Evolutionary conservation across 2,113 vertebrate species (phyloP), one percentile per base, ranked within the genome.

Genomic region (Agapornis roseicollis): DNA sequence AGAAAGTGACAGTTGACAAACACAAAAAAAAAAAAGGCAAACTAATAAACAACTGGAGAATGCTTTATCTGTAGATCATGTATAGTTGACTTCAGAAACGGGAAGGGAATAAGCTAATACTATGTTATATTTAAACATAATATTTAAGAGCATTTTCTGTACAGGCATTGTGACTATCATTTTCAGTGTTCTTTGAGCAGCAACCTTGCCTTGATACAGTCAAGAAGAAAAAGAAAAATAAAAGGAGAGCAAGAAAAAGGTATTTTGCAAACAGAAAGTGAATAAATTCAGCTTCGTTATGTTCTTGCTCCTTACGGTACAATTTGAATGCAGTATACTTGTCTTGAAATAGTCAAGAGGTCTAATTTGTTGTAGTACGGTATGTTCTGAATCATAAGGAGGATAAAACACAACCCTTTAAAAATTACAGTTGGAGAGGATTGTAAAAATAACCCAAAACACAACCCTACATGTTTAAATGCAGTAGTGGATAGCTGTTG

Each of bases 321-420:
- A 52, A 73, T 73, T 97, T 90, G 53, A 61, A 46, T 92, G 80
- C 49, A 68, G 42, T 95, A 77, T 91, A 24, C 23, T n/a, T 90
- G 3, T 87, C 93, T 85, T 24, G 92, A 88, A 94, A 79, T 27
- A 70, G 44, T 85, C 12, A 35, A 58, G 39, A 79, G 18, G 79
- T 63, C 79, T 85, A 17, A 13, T n/a, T 90, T 55, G 27, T 71
- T 70, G 25, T 33, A 47, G 9, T 71, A 50, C 92, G 80, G 61
- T 37, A 16, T 15, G n/a, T 33, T 56, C 88, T 29, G 19, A 85
- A 44, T 58, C 69, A 50, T 84, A 46, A 88, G 9, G 28, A n/a
- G 15, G 25, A 80, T 73, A 89, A 94, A 88, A 42, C 7, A 61
- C 28, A 56, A 24, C 4, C 13, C 77, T 91, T 88, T 95, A 72